These are phyloP conservation scores for Heliconius himera DNA, from an alignment of 1,140 invertebrate genomes.

Conservation along the genomic window DNA sequence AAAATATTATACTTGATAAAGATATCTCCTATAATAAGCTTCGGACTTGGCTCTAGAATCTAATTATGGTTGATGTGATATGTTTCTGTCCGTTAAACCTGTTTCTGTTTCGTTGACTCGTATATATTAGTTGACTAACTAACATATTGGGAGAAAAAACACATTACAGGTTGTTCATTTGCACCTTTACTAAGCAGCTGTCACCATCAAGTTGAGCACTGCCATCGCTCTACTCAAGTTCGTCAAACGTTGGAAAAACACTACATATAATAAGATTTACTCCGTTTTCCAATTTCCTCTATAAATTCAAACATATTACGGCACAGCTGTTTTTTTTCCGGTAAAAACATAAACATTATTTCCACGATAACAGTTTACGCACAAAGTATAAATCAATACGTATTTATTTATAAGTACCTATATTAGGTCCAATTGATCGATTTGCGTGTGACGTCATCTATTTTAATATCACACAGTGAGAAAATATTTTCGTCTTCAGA, in stretches of 20 bases:
- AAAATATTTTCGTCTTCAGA: neutral
- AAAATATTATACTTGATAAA: neutral
- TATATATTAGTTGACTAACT: no score
- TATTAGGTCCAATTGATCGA: constrained; percentile 1
- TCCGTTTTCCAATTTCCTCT: no score
- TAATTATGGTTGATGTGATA: no score
- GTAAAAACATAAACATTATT: neutral
- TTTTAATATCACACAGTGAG: neutral
- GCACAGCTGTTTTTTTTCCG: no score
- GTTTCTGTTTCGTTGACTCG: no score
- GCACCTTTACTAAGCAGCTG: neutral
- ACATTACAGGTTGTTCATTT: neutral
- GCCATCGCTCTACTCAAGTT: neutral
- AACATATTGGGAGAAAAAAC: no score
- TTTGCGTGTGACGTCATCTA: neutral
- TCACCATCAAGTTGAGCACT: neutral
- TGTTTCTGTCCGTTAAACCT: no score
- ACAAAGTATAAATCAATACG: neutral
- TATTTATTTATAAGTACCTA: constrained; percentile 2
- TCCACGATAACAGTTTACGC: neutral
- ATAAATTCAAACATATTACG: neutral
- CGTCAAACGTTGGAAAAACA: no score
- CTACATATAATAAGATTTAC: no score
- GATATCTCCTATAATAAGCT: neutral
- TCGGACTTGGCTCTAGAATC: no score